phyloP scores from a whole-genome alignment of 2,797 vertebrate species.

The Lateolabrax maculatus region DNA sequence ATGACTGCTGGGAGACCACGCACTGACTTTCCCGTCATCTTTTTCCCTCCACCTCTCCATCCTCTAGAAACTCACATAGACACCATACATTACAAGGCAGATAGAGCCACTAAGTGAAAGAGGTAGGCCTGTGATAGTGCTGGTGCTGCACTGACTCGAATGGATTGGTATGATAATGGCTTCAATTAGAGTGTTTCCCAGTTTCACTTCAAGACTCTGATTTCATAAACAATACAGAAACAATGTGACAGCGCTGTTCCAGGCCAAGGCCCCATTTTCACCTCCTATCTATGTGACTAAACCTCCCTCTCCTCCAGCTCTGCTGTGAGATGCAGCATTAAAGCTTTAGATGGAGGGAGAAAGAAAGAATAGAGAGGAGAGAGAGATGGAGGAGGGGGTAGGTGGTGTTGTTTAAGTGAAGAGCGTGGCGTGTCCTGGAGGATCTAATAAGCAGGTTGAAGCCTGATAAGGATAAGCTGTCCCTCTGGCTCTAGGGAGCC shows the following conservation, averaged over 20 bases:
- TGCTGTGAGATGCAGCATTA: constrained; percentile 61
- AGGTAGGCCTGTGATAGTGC: constrained; percentile 1
- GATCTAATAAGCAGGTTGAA: constrained; percentile 88
- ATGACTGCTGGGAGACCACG: constrained; percentile 26
- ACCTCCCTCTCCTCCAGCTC: constrained; percentile 49
- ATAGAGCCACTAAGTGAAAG: constrained; percentile 9
- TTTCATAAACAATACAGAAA: constrained; percentile 61
- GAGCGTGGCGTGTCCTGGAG: constrained; percentile 81
- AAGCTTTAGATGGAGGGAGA: constrained; percentile 64
- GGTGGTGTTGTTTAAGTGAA: constrained; percentile 80
- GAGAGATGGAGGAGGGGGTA: constrained; percentile 66
- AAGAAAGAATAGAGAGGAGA: constrained; percentile 54
- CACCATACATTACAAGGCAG: background rate
- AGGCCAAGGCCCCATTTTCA: constrained; percentile 59
- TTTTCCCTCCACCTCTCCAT: background rate
- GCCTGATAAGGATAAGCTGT: constrained; percentile 87
- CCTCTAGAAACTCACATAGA: constrained; percentile 11
- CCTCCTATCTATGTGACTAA: constrained; percentile 59
- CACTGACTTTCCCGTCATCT: constrained; percentile 32
- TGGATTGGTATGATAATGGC: constrained; percentile 44
- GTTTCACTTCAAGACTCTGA: constrained; percentile 33
- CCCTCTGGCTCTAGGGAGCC: constrained; percentile 83
- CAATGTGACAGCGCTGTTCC: constrained; percentile 54
- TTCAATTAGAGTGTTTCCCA: constrained; percentile 39
- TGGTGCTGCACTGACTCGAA: constrained; percentile 32